phyloP scores from a whole-genome alignment of 2,113 vertebrate genomes.

The Pachycephala philippinensis region DNA sequence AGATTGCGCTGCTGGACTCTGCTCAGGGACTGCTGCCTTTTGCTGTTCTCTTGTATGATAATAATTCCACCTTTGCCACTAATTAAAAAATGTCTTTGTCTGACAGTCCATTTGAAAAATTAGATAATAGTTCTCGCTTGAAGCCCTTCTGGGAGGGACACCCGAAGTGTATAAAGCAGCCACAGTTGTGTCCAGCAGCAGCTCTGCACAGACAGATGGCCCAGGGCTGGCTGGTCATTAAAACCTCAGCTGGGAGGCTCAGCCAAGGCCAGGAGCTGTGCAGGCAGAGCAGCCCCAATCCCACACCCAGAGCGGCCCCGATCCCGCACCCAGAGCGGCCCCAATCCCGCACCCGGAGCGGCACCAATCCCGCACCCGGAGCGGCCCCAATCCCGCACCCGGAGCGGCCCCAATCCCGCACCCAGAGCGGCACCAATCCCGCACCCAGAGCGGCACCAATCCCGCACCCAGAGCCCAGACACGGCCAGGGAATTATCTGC shows the following conservation, averaged over 20 bases:
- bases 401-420: neutral
- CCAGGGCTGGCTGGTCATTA: neutral
- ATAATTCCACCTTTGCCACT: neutral
- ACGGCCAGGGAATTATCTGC: neutral
- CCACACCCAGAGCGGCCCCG: neutral
- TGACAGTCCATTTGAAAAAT: neutral
- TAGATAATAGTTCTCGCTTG: neutral
- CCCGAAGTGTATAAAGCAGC: fast-evolving
- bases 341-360: neutral
- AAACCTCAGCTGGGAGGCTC: neutral
- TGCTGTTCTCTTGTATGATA: neutral
- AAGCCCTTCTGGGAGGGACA: neutral
- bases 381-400: slow-evolving; percentile 1
- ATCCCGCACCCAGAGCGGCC: neutral
- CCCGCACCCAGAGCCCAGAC: neutral
- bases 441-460: neutral
- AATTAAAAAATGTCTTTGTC: neutral
- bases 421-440: neutral
- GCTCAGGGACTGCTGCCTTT: neutral
- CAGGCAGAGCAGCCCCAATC: neutral
- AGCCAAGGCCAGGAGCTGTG: neutral
- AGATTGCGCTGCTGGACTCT: neutral
- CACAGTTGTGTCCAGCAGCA: neutral
- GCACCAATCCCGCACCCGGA: too few species aligned
- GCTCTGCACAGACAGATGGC: neutral